These are phyloP conservation scores for Aricia agestis DNA, from an alignment of 1,140 invertebrate genomes.

Conservation along the genomic window DNA sequence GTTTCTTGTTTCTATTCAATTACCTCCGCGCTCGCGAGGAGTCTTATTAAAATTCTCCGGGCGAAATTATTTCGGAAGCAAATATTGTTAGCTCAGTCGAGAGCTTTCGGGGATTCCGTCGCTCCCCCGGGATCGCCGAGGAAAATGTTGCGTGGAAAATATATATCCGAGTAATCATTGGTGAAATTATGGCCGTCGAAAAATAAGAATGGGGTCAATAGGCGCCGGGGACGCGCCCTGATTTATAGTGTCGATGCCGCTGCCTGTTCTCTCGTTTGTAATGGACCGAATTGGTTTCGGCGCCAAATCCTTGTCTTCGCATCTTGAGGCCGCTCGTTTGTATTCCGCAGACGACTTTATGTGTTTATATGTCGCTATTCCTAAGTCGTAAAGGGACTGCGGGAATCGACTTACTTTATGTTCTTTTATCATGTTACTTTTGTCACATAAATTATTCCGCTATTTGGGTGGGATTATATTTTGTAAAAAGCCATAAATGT, in stretches of 20 bases:
- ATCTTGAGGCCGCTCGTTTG: constrained; percentile 12
- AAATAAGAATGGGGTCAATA: constrained; percentile 49
- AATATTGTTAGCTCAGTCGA: constrained; percentile 34
- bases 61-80: constrained; percentile 34
- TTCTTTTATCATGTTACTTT: constrained; percentile 1
- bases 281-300: constrained; percentile 27
- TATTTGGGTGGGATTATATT: background rate
- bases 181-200: constrained; percentile 43
- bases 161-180: constrained; percentile 41
- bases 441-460: background rate
- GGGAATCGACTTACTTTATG: background rate
- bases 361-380: background rate
- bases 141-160: constrained; percentile 35
- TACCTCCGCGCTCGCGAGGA: constrained; percentile 23
- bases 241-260: constrained; percentile 36
- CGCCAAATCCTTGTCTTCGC: constrained; percentile 11
- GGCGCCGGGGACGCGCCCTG: constrained; percentile 43
- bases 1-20: constrained; percentile 25
- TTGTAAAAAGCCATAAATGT: background rate
- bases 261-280: constrained; percentile 33
- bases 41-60: constrained; percentile 36
- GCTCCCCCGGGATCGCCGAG: constrained; percentile 23
- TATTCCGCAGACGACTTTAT: constrained; percentile 2
- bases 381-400: background rate
- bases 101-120: constrained; percentile 27